Percentiles rank a stretch among this genome's conserved stretches.
Evolutionary conservation across 1,140 invertebrate species (phyloP).

Genomic region (Psix sp.): DNA sequence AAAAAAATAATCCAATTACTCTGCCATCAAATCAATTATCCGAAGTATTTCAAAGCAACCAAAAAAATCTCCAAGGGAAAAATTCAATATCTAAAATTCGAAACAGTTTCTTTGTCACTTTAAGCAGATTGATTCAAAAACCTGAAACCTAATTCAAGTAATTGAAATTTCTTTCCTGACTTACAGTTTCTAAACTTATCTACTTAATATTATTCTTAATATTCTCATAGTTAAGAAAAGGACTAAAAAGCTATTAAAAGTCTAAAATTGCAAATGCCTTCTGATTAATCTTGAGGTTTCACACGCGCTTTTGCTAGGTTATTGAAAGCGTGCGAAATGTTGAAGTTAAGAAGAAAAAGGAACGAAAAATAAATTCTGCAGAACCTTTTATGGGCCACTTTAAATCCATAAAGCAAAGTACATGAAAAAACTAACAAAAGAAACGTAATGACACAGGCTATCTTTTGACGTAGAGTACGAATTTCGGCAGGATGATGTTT

Average conservation of each 20-base stretch:
- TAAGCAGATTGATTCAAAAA: too few species aligned
- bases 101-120: too few species aligned
- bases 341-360: conserved; percentile 5
- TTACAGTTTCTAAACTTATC: too few species aligned
- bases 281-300: conserved; percentile 11
- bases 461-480: conserved; percentile 40
- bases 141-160: too few species aligned
- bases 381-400: conserved; percentile 35
- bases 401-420: conserved; percentile 41
- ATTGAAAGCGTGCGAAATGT: conserved; percentile 27
- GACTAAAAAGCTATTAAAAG: not conserved
- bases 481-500: conserved; percentile 42
- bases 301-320: conserved; percentile 19
- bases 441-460: conserved; percentile 38
- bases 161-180: too few species aligned
- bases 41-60: not conserved
- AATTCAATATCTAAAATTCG: too few species aligned
- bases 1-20: too few species aligned
- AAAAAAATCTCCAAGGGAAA: not conserved
- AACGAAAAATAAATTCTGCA: conserved; percentile 15
- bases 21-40: too few species aligned
- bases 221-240: not conserved
- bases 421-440: conserved; percentile 31
- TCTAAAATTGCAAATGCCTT: not conserved
- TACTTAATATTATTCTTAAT: too few species aligned